Base-by-base conservation (phyloP, 2,113 vertebrate genomes). In the Xiphophorus maculatus region DNA sequence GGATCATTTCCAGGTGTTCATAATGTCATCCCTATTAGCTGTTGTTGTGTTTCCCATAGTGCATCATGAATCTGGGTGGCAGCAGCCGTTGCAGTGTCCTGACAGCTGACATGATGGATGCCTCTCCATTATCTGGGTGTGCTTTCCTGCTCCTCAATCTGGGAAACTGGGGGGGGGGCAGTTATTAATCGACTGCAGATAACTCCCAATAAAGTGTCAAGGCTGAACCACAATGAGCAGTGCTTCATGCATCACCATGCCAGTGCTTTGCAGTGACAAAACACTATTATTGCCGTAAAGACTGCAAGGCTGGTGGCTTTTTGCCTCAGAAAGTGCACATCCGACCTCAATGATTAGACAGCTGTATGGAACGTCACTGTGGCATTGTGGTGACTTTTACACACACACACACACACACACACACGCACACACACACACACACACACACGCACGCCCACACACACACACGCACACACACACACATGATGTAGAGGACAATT, bases 181-280 rank as follows among this genome's bases (percentile, higher is more conserved):
- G 82, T 81, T 93, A 92, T 93, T 93, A 94, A 94, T 93, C 42
- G 71, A 72, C 85, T 76, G 72, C 74, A 85, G 87, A 91, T 94
- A 86, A 91, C 89, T 91, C 83, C 81, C 71, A 90, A 91, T 89
- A 86, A 87, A 84, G 44, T 84, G 76, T 73, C 51, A 61, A 68
- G 63, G 63, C 75, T 84, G 85, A 70, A 30, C 70, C 32, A 4
- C 44, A 48, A 19, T 17, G 17, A 48, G 44, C 44, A 19, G 44
- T 6, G 17, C 44, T 48, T 5, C 15, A 48, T 17, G 44, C 44
- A 48, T 48, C 17, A 7, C 44, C 17, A 19, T 48, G 44, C 44
- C 82, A 69, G 61, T 66, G 79, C 74, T 76, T 80, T 74, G 71
- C 66, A 73, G 88, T 80, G 77, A 58, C 71, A 78, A 84, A 48